These are phyloP conservation scores for Metridium senile DNA, from an alignment of 92 coral and sea anemone genomes.

Conservation along the genomic window DNA sequence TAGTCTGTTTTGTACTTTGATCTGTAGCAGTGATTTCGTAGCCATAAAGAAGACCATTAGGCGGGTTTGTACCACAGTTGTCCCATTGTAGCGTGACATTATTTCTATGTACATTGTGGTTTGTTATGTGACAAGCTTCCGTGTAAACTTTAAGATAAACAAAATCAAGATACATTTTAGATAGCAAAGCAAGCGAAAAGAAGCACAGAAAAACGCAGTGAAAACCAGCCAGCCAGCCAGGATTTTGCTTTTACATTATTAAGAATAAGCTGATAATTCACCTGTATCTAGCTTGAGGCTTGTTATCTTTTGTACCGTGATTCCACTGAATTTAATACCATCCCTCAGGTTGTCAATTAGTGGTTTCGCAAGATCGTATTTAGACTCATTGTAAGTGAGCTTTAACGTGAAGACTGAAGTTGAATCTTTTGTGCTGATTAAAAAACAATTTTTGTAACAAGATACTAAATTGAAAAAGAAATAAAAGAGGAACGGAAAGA, in stretches of 20 bases:
- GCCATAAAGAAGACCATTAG: slow-evolving; percentile 14
- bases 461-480: too few species aligned
- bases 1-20: not conserved
- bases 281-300: slow-evolving; percentile 14
- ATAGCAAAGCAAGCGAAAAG: too few species aligned
- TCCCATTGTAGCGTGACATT: slow-evolving; percentile 7
- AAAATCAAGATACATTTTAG: too few species aligned
- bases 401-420: slow-evolving; percentile 1
- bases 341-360: slow-evolving; percentile 1
- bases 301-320: not conserved
- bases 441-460: not conserved
- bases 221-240: not conserved
- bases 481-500: too few species aligned
- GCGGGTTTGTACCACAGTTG: not conserved
- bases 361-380: slow-evolving; percentile 16
- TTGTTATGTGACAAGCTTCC: slow-evolving; percentile 5
- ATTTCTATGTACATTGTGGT: not conserved
- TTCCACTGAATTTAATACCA: not conserved
- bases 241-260: not conserved
- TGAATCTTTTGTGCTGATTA: not conserved
- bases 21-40: slow-evolving; percentile 13
- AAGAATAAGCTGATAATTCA: not conserved
- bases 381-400: not conserved
- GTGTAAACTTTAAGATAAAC: slow-evolving; percentile 14
- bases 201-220: too few species aligned